Evolutionary conservation across 2,888 invertebrate genomes (phyloP).

Genomic region (Troides oblongomaculatus): DNA sequence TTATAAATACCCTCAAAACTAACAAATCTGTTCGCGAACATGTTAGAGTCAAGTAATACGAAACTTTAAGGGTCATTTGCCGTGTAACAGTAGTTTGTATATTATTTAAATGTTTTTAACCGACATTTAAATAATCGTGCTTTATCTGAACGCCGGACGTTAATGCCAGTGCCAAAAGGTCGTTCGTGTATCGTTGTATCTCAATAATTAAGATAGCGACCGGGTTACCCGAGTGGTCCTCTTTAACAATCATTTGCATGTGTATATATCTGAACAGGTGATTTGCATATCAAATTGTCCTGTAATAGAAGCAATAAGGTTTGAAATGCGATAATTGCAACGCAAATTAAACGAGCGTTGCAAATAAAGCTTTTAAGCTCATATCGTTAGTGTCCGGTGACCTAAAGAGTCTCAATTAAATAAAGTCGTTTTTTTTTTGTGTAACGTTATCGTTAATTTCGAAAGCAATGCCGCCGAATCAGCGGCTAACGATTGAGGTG

Average conservation of each 20-base stretch:
- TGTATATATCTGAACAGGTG: slow-evolving; percentile 34
- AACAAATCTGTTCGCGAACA: background rate
- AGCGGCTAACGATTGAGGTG: slow-evolving; percentile 38
- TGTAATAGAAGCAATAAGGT: slow-evolving; percentile 35
- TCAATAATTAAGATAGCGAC: slow-evolving; percentile 54
- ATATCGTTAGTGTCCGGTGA: slow-evolving; percentile 45
- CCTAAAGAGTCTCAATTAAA: slow-evolving; percentile 54
- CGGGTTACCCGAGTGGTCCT: slow-evolving; percentile 42
- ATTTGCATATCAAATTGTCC: slow-evolving; percentile 28
- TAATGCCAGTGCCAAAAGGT: slow-evolving; percentile 31
- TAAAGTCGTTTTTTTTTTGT: slow-evolving; percentile 44
- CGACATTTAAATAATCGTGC: slow-evolving; percentile 25
- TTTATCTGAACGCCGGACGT: slow-evolving; percentile 30
- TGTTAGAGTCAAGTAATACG: background rate
- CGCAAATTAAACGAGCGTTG: slow-evolving; percentile 33
- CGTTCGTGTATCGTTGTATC: slow-evolving; percentile 40
- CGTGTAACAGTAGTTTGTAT: slow-evolving; percentile 6
- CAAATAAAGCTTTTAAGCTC: slow-evolving; percentile 50
- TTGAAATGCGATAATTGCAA: slow-evolving; percentile 34
- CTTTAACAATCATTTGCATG: slow-evolving; percentile 48
- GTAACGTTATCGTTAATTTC: slow-evolving; percentile 42
- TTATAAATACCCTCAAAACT: background rate
- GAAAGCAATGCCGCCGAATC: slow-evolving; percentile 36
- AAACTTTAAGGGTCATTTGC: background rate
- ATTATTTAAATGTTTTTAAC: slow-evolving; percentile 11